phyloP scores from a whole-genome alignment of 2,888 invertebrate species.

The Conus canariensis region DNA sequence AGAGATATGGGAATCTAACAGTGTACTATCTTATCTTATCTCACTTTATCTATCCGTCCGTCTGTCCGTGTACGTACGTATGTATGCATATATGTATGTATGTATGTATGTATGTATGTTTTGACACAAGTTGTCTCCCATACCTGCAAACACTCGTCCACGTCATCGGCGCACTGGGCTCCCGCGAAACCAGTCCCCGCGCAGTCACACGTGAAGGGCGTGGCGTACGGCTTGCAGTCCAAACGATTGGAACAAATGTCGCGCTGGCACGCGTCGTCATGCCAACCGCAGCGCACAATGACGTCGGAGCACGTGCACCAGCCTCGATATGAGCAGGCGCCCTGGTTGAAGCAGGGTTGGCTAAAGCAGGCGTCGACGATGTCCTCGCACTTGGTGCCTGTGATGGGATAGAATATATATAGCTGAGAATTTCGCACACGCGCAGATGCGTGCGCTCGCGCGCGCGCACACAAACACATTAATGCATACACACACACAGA shows the following conservation, averaged over 20 bases:
- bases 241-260: constrained; percentile 56
- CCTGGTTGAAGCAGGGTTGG: constrained; percentile 68
- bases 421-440: neutral
- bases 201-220: constrained; percentile 67
- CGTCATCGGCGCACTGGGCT: constrained; percentile 58
- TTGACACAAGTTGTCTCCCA: too few relatives aligned
- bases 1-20: too few relatives aligned
- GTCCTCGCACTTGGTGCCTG: constrained; percentile 58
- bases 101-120: too few relatives aligned
- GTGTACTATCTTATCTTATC: too few relatives aligned
- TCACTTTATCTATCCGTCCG: too few relatives aligned
- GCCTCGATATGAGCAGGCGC: constrained; percentile 66
- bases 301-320: constrained; percentile 68
- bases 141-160: constrained; percentile 61
- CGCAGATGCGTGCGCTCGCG: neutral
- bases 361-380: constrained; percentile 65
- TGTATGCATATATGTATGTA: too few relatives aligned
- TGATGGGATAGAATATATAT: neutral
- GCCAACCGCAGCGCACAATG: constrained; percentile 68
- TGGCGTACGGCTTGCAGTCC: constrained; percentile 55
- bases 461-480: neutral
- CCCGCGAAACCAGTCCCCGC: constrained; percentile 61
- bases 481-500: neutral
- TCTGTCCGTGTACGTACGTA: too few relatives aligned
- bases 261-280: constrained; percentile 70